Conservation (phyloP, 1,140 invertebrate species). For the Brachionus manjavacas region DNA sequence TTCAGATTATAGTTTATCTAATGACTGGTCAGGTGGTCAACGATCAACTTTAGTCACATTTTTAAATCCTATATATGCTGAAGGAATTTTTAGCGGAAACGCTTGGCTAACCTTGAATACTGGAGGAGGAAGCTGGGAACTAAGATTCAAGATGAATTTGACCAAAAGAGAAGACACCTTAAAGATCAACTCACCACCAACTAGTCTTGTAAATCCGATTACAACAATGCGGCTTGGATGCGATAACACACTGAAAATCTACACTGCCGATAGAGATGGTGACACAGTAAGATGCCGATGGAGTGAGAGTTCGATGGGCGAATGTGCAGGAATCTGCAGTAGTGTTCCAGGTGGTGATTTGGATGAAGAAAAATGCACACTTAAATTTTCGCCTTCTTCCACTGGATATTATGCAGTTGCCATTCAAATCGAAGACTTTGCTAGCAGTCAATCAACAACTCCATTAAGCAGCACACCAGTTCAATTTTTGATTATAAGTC, state of each 20-base stretch:
- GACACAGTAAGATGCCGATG: neutral
- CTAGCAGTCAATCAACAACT: neutral
- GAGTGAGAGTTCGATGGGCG: neutral
- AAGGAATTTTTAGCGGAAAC: neutral
- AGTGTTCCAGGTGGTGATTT: neutral
- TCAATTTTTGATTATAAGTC: neutral
- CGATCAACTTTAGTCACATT: neutral
- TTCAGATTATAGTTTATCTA: neutral
- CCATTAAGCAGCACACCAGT: neutral
- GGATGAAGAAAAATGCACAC: neutral
- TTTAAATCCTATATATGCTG: neutral
- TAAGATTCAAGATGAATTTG: neutral
- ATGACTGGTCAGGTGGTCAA: neutral
- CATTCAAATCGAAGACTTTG: conserved; percentile 1
- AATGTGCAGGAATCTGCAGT: neutral
- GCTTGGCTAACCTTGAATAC: neutral
- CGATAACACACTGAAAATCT: neutral
- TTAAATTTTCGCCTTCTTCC: neutral
- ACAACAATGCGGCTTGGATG: neutral
- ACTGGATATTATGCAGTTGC: conserved; percentile 11
- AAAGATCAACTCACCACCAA: neutral
- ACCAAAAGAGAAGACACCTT: neutral
- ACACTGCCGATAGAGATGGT: neutral
- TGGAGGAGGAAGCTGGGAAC: neutral
- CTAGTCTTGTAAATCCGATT: neutral